Evolutionary conservation across 37 sponge, comb jelly and placozoan genomes (phyloP).

Genomic region (Petrosia ficiformis): DNA sequence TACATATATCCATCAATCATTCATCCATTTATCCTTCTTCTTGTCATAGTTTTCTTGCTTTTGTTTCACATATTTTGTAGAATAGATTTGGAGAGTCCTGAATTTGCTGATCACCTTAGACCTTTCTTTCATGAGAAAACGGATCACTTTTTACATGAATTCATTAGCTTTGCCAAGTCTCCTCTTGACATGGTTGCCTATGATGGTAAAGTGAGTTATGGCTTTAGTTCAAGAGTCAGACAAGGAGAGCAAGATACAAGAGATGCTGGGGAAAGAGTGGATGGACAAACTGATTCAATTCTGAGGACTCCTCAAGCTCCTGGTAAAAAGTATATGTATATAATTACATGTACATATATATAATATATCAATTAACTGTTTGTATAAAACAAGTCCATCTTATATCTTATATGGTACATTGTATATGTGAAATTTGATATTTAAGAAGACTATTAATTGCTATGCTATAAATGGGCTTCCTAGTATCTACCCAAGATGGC

Average conservation of each 20-base stretch:
- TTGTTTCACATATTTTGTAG: constrained; percentile 13
- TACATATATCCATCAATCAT: too few species aligned
- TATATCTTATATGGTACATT: too few species aligned
- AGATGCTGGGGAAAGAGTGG: not conserved
- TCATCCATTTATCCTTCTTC: not conserved
- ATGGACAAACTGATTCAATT: too few species aligned
- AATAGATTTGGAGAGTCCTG: constrained; percentile 49
- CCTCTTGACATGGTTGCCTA: constrained; percentile 81
- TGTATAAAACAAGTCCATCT: too few species aligned
- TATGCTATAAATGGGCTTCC: too few species aligned
- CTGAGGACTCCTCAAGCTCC: constrained; percentile 35
- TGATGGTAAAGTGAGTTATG: constrained; percentile 57
- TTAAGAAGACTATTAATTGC: too few species aligned
- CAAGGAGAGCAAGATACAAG: not conserved
- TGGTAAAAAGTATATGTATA: too few species aligned
- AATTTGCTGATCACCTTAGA: constrained; percentile 54
- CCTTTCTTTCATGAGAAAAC: constrained; percentile 74
- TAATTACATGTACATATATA: too few species aligned
- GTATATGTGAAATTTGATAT: too few species aligned
- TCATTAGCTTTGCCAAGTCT: constrained; percentile 66
- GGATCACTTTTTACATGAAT: constrained; percentile 75
- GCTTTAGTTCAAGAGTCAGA: constrained; percentile 1
- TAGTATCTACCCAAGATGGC: too few species aligned
- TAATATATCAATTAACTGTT: too few species aligned
- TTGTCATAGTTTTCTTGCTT: not conserved